Evolutionary conservation across 2,797 vertebrate species (phyloP).

Genomic region (Pseudopleuronectes americanus): DNA sequence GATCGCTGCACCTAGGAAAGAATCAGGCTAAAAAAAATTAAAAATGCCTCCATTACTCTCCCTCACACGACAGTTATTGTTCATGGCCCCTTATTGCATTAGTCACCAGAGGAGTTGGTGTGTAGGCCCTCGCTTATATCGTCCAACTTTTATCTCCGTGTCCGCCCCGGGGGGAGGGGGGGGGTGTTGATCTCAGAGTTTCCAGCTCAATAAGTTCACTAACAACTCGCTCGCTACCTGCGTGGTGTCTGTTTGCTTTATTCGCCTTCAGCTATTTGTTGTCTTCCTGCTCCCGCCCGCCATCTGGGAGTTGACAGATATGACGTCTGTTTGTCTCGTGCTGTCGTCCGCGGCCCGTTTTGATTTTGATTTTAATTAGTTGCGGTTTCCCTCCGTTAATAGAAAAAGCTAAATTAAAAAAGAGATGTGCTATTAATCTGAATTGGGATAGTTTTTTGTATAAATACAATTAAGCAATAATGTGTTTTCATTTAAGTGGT

Average conservation of each 20-base stretch:
- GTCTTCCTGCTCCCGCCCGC: conserved; percentile 14
- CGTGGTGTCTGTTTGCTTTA: conserved; percentile 9
- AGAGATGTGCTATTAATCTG: conserved; percentile 1
- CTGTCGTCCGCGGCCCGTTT: conserved; percentile 19
- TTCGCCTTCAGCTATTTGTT: conserved; percentile 39
- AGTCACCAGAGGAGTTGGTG: conserved; percentile 29
- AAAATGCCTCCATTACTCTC: conserved; percentile 41
- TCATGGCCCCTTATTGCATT: conserved; percentile 28
- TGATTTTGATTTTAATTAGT: conserved; percentile 44
- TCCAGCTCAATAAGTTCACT: conserved; percentile 49
- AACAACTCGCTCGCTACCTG: conserved; percentile 42
- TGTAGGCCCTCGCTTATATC: conserved; percentile 25
- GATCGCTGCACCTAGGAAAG: conserved; percentile 18
- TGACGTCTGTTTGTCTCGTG: conserved; percentile 23
- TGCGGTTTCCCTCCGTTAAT: conserved; percentile 6
- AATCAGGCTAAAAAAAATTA: neutral
- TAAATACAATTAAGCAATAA: conserved; percentile 14
- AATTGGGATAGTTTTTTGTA: neutral
- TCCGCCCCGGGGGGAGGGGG: conserved; percentile 23
- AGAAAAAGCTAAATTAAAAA: conserved; percentile 2
- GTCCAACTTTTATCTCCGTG: conserved; percentile 26
- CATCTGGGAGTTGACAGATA: conserved; percentile 35
- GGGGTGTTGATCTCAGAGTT: conserved; percentile 46
- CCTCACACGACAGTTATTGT: conserved; percentile 31
- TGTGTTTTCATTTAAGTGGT: neutral